These are phyloP conservation scores for Pachycephala philippinensis DNA, from an alignment of 2,113 vertebrate genomes.

Conservation along the genomic window DNA sequence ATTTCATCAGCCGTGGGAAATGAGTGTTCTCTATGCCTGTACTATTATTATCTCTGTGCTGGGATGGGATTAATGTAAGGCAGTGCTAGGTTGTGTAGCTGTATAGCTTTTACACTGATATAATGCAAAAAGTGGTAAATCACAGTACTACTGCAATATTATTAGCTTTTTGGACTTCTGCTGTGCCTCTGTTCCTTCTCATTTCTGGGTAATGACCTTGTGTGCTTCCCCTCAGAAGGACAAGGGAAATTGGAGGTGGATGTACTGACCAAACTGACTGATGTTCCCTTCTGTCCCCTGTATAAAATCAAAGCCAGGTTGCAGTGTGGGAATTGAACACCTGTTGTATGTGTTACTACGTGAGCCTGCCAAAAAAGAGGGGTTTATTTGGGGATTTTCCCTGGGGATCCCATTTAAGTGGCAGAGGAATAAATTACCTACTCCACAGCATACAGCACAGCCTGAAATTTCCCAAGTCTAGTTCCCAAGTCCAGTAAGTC, in stretches of 20 bases:
- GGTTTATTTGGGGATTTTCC: background rate
- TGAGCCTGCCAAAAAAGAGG: accelerated
- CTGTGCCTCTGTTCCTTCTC: background rate
- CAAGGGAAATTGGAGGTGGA: background rate
- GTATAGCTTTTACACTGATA: background rate
- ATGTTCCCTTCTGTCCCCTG: background rate
- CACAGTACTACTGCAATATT: background rate
- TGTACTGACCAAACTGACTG: background rate
- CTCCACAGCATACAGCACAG: background rate
- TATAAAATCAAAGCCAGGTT: background rate
- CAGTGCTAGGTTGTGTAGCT: background rate
- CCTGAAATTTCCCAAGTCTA: background rate
- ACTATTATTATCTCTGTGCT: background rate
- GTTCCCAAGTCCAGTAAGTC: background rate
- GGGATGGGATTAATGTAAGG: background rate
- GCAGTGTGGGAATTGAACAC: background rate
- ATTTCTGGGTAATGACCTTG: background rate
- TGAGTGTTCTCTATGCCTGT: background rate
- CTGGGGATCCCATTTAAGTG: background rate
- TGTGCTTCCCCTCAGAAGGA: background rate
- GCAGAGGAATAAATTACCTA: background rate
- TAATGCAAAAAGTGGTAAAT: background rate
- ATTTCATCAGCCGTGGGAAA: background rate
- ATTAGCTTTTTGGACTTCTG: background rate
- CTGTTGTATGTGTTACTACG: background rate